A percentile compares a stretch with the other conserved stretches of the same genome.
These are phyloP conservation scores for Sphenopsis melanotis DNA, from an alignment of 2,797 vertebrate species.

Conservation along the genomic window DNA sequence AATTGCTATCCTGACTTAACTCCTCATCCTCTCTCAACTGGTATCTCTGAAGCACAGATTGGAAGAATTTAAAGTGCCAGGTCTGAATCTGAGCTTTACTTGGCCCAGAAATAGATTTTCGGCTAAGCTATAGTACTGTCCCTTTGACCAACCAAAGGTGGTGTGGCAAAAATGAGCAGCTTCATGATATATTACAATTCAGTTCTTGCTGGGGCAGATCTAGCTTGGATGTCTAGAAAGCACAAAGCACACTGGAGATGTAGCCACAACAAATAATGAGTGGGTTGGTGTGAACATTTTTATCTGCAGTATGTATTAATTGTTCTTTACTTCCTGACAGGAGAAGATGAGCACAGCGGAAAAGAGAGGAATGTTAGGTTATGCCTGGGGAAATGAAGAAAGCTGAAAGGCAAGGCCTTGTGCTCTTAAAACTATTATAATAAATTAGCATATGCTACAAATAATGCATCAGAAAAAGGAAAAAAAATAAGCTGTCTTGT, in stretches of 20 bases:
- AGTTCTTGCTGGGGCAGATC: background rate
- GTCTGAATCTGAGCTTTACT: background rate
- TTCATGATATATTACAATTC: background rate
- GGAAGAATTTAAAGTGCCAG: background rate
- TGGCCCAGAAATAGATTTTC: background rate
- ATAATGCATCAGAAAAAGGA: background rate
- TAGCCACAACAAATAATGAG: conserved; percentile 36
- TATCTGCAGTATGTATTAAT: conserved; percentile 26
- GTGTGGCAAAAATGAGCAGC: background rate
- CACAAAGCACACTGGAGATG: background rate
- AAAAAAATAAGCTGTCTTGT: conserved; percentile 3
- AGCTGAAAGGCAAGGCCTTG: conserved; percentile 29
- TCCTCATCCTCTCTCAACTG: background rate
- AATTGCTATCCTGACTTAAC: background rate
- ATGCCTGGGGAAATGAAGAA: conserved; percentile 28
- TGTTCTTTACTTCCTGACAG: conserved; percentile 33
- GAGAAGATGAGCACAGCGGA: background rate
- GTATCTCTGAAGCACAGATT: background rate
- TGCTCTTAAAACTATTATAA: conserved; percentile 38
- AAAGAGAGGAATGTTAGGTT: background rate
- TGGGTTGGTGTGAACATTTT: conserved; percentile 31
- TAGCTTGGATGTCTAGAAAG: background rate
- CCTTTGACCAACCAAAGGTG: background rate
- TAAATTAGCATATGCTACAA: conserved; percentile 49
- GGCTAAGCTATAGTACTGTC: background rate